Conservation (phyloP, 2,888 invertebrate genomes). For the Ophonus ardosiacus region DNA sequence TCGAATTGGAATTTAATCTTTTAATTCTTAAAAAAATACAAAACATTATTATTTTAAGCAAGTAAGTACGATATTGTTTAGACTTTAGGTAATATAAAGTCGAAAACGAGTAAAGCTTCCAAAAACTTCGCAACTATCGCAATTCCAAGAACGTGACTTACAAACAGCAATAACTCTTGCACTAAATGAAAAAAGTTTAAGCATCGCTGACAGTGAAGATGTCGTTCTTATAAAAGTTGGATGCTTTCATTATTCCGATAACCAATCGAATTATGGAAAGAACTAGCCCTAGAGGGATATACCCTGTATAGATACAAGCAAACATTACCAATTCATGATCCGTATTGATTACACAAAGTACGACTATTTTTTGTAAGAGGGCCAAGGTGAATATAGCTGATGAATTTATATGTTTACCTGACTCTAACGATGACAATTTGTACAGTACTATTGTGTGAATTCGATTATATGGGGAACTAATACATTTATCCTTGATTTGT, state of each 20-base stretch:
- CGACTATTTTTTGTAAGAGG: conserved; percentile 32
- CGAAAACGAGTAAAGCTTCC: neutral
- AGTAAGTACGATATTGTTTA: too few species aligned
- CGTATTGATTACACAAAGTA: conserved; percentile 19
- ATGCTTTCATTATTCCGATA: neutral
- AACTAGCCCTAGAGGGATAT: neutral
- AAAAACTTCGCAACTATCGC: neutral
- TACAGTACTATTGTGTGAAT: neutral
- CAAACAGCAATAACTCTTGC: neutral
- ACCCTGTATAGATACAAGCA: conserved; percentile 1
- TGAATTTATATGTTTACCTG: conserved; percentile 22
- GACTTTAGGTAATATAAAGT: neutral
- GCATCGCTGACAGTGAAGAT: neutral
- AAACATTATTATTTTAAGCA: too few species aligned
- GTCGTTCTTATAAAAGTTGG: conserved; percentile 1
- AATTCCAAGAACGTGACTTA: neutral
- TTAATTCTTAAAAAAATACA: too few species aligned
- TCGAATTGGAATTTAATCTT: too few species aligned
- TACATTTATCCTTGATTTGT: neutral
- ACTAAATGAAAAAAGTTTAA: conserved; percentile 24
- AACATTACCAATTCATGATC: conserved; percentile 21
- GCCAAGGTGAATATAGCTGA: conserved; percentile 28
- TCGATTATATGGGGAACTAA: neutral
- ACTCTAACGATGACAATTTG: conserved; percentile 1
- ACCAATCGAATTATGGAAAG: conserved; percentile 8